Conservation (phyloP, 2,797 vertebrate genomes). For the Rhinogobio ventralis region DNA sequence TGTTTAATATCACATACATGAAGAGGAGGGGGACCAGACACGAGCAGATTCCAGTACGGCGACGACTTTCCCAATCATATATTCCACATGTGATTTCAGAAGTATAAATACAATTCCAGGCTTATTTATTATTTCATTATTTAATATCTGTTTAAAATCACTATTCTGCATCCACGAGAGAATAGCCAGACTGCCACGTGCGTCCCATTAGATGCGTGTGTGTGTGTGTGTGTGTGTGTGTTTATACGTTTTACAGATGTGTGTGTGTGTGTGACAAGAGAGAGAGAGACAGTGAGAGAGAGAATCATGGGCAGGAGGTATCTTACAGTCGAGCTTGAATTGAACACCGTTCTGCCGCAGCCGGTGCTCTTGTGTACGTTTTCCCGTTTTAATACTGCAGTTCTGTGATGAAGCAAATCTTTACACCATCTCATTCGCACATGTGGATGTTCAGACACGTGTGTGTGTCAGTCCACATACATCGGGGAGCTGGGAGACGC, state of each 20-base stretch:
- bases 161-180: slow-evolving; percentile 80
- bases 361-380: slow-evolving; percentile 74
- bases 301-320: slow-evolving; percentile 82
- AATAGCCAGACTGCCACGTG: slow-evolving; percentile 70
- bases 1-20: slow-evolving; percentile 77
- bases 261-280: slow-evolving; percentile 48
- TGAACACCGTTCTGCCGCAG: slow-evolving; percentile 85
- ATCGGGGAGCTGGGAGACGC: slow-evolving; percentile 94
- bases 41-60: slow-evolving; percentile 83
- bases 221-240: slow-evolving; percentile 51
- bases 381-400: slow-evolving; percentile 82
- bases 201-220: slow-evolving; percentile 67
- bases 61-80: slow-evolving; percentile 77
- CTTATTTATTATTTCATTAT: slow-evolving; percentile 62
- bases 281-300: slow-evolving; percentile 52
- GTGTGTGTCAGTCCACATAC: slow-evolving; percentile 89
- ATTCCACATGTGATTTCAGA: slow-evolving; percentile 82
- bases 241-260: slow-evolving; percentile 55
- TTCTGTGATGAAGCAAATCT: slow-evolving; percentile 82
- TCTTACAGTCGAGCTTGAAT: slow-evolving; percentile 89
- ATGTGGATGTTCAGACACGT: slow-evolving; percentile 47
- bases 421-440: slow-evolving; percentile 72
- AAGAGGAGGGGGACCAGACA: slow-evolving; percentile 78
- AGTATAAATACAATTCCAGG: slow-evolving; percentile 87
- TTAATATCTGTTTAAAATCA: slow-evolving; percentile 66